Evolutionary conservation across 2,888 invertebrate genomes (phyloP).

Genomic region (Caenorhabditis parvicauda): DNA sequence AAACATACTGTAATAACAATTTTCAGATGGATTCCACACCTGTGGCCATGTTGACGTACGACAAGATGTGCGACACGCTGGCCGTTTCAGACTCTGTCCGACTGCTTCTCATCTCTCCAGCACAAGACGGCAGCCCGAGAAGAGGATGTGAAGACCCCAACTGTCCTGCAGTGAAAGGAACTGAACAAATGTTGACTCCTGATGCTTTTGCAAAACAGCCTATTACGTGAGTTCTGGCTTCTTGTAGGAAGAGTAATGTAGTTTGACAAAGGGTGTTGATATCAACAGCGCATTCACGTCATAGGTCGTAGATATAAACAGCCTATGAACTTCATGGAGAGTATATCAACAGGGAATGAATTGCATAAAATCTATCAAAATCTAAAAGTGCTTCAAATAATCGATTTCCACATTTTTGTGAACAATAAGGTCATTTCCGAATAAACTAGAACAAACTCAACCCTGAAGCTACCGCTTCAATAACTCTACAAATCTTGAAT

Average conservation of each 20-base stretch:
- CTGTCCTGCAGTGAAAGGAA: conserved; percentile 58
- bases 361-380: no score
- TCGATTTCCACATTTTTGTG: no score
- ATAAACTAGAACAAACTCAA: no score
- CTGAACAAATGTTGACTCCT: conserved; percentile 54
- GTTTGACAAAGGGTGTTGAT: not conserved
- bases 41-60: conserved; percentile 48
- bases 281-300: conserved; percentile 7
- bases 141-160: conserved; percentile 53
- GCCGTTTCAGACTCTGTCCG: conserved; percentile 46
- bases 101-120: conserved; percentile 52
- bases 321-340: not conserved
- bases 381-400: not conserved
- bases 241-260: no score
- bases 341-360: no score
- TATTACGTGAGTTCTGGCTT: conserved; percentile 40
- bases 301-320: conserved; percentile 9
- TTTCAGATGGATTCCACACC: conserved; percentile 47
- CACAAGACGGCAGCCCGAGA: conserved; percentile 56
- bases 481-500: no score
- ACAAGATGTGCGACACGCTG: conserved; percentile 51
- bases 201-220: conserved; percentile 60
- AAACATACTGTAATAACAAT: no score
- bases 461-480: no score
- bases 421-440: no score